Evolutionary conservation across 2,113 vertebrate genomes (phyloP).

Genomic region (Megaptera novaeangliae): DNA sequence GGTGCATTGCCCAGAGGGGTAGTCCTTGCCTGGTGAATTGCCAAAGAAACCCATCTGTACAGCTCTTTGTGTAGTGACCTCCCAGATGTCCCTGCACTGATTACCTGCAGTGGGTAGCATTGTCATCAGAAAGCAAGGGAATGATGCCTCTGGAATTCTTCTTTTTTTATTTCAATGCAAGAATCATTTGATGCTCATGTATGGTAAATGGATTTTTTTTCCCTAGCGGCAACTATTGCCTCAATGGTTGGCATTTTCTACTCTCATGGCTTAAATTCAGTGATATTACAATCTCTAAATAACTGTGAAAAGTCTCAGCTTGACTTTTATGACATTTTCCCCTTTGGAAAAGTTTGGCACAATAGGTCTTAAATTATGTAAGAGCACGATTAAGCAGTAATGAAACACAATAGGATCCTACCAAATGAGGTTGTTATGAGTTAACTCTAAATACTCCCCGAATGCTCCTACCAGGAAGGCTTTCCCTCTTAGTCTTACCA

Average conservation of each 20-base stretch:
- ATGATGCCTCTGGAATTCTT: slow-evolving; percentile 3
- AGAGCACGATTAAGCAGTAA: not conserved
- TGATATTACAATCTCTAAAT: slow-evolving; percentile 24
- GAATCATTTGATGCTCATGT: not conserved
- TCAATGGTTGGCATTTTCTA: not conserved
- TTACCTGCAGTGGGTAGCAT: not conserved
- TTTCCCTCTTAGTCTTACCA: not conserved
- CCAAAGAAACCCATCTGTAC: not conserved
- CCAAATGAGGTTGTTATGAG: not conserved
- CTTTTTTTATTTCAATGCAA: slow-evolving; percentile 34
- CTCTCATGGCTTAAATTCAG: slow-evolving; percentile 23
- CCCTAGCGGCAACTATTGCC: slow-evolving; percentile 1
- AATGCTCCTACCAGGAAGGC: not conserved
- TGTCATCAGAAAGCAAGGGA: not conserved
- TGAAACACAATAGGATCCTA: not conserved
- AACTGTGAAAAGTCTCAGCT: slow-evolving; percentile 13
- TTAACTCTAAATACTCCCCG: not conserved
- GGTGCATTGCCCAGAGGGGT: not conserved
- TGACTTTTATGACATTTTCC: slow-evolving; percentile 10
- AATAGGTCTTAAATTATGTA: slow-evolving; percentile 26
- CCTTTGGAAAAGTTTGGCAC: slow-evolving; percentile 39
- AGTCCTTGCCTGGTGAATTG: not conserved
- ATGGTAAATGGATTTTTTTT: slow-evolving; percentile 17
- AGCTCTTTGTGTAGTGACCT: not conserved
- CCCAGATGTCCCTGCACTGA: not conserved